A percentile compares a stretch with the other conserved stretches of the same genome.
These are phyloP conservation scores for Aphis gossypii DNA, from an alignment of 1,140 invertebrate species.

Conservation along the genomic window DNA sequence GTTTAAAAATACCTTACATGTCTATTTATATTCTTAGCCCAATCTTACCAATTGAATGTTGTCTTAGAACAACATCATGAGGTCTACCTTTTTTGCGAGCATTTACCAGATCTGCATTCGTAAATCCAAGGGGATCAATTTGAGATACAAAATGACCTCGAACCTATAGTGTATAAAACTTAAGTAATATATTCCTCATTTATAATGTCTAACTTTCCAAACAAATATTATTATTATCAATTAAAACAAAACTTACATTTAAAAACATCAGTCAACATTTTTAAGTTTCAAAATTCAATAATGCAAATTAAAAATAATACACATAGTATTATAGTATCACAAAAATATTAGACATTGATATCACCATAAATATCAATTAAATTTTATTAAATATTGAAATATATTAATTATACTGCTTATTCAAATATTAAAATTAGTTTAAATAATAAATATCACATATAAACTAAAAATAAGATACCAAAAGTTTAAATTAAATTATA, in stretches of 20 bases:
- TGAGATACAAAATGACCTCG: slow-evolving; percentile 95
- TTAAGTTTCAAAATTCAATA: neutral
- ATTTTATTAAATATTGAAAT: neutral
- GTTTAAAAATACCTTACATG: slow-evolving; percentile 18
- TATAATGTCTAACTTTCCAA: slow-evolving; percentile 11
- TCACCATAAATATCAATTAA: neutral
- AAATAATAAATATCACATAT: too few species aligned
- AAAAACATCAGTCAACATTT: neutral
- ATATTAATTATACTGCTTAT: neutral
- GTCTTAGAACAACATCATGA: slow-evolving; percentile 72
- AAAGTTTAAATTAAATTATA: neutral
- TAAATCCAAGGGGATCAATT: slow-evolving; percentile 91
- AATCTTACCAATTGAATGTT: slow-evolving; percentile 64
- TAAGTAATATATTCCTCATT: neutral
- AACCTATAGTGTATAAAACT: slow-evolving; percentile 71
- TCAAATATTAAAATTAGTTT: neutral
- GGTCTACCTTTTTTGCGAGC: slow-evolving; percentile 68
- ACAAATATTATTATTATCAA: neutral
- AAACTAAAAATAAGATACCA: neutral
- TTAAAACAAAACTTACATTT: neutral
- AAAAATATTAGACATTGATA: too few species aligned
- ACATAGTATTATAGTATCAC: too few species aligned
- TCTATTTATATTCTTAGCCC: slow-evolving; percentile 15
- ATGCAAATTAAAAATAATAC: neutral
- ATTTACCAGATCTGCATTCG: slow-evolving; percentile 67